These are phyloP conservation scores for Colistium nudipinnis DNA, from an alignment of 2,113 vertebrate genomes.

Conservation along the genomic window DNA sequence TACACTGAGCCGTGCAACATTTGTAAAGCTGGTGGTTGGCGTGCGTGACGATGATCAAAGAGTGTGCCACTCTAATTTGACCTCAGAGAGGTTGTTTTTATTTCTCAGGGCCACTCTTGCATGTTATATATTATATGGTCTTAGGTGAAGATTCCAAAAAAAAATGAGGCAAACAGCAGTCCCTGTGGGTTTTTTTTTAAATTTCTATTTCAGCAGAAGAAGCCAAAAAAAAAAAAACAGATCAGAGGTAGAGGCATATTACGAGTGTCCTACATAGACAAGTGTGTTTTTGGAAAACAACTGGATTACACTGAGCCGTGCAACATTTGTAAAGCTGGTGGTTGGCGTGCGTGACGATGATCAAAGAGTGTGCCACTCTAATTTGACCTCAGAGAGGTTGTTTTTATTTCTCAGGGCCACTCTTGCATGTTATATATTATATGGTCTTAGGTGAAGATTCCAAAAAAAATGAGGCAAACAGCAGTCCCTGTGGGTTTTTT, in stretches of 20 bases:
- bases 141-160: not conserved
- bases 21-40: slow-evolving; percentile 27
- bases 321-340: slow-evolving; percentile 24
- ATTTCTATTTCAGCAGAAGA: no score
- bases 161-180: not conserved
- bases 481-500: not conserved
- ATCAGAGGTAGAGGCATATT: slow-evolving; percentile 52
- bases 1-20: slow-evolving; percentile 3
- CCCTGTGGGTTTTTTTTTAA: not conserved
- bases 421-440: not conserved
- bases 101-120: no score
- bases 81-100: not conserved
- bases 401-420: not conserved
- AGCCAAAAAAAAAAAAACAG: no score
- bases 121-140: not conserved
- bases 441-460: not conserved
- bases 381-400: not conserved
- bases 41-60: slow-evolving; percentile 12
- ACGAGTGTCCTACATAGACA: slow-evolving; percentile 46
- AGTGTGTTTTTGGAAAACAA: slow-evolving; percentile 50
- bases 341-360: slow-evolving; percentile 17
- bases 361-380: slow-evolving; percentile 1
- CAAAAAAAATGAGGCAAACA: not conserved
- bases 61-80: slow-evolving; percentile 3
- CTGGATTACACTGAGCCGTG: not conserved